phyloP scores from a whole-genome alignment of 2,797 vertebrate species.

The Lithobates sylvaticus region DNA sequence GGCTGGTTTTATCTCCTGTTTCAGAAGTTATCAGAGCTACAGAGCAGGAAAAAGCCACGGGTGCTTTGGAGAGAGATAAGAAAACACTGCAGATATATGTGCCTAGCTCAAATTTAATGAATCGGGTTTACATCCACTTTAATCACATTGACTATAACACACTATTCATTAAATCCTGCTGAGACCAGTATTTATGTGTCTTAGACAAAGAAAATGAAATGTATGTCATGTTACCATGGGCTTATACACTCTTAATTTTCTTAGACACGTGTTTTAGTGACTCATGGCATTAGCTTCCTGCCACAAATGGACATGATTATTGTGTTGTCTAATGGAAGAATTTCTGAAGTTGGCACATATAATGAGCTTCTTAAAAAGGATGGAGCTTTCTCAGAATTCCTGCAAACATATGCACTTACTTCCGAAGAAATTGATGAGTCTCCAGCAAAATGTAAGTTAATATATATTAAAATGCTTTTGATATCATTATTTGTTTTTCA shows the following conservation, averaged over 20 bases:
- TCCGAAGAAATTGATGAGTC: background rate
- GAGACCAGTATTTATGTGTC: no score
- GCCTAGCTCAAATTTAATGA: no score
- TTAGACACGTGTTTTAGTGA: slow-evolving; percentile 94
- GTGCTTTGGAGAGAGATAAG: no score
- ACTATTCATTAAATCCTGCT: no score
- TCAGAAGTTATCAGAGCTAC: no score
- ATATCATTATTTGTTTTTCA: no score
- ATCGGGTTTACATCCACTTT: no score
- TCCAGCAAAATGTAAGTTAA: slow-evolving; percentile 20
- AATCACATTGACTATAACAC: no score
- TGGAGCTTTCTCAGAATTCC: slow-evolving; percentile 88
- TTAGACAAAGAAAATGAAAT: no score
- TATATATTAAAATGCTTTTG: background rate
- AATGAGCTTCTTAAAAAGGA: slow-evolving; percentile 87
- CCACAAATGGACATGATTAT: slow-evolving; percentile 89
- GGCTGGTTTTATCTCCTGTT: no score
- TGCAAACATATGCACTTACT: slow-evolving; percentile 76
- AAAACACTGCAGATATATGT: no score
- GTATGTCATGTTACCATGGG: background rate
- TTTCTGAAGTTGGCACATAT: slow-evolving; percentile 92
- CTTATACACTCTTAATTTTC: slow-evolving; percentile 10
- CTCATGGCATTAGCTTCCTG: slow-evolving; percentile 87
- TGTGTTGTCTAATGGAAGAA: slow-evolving; percentile 86
- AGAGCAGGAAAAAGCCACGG: no score